phyloP scores from a whole-genome alignment of 2,113 vertebrate species.

The Aspiorhynchus laticeps region DNA sequence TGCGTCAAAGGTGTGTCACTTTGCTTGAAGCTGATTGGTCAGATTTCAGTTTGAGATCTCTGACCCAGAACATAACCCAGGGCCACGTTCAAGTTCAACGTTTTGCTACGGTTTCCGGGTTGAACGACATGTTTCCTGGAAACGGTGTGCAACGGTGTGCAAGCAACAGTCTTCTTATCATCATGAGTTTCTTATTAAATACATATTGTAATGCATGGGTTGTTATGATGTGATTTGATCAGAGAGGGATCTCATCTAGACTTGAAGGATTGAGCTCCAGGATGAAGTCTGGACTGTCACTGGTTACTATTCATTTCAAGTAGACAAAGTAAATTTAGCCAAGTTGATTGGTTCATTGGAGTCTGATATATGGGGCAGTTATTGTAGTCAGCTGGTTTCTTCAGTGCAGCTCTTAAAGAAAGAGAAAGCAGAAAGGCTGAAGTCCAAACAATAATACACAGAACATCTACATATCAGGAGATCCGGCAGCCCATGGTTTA shows the following conservation, averaged over 20 bases:
- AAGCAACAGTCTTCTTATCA: not conserved
- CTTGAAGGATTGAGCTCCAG: not conserved
- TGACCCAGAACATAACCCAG: too few relatives aligned
- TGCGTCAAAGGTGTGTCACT: too few relatives aligned
- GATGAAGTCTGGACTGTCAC: not conserved
- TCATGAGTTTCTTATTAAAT: too few relatives aligned
- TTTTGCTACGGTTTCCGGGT: too few relatives aligned
- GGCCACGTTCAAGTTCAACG: too few relatives aligned
- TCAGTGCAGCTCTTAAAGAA: slow-evolving; percentile 44
- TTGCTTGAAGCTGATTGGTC: too few relatives aligned
- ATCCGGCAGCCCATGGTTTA: slow-evolving; percentile 74
- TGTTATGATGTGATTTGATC: not conserved
- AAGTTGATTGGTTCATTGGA: not conserved
- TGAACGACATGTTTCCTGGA: too few relatives aligned
- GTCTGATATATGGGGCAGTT: not conserved
- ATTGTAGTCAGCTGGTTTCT: slow-evolving; percentile 48
- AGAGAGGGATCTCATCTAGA: not conserved
- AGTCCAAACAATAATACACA: slow-evolving; percentile 74
- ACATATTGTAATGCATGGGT: not conserved
- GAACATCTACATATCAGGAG: slow-evolving; percentile 72
- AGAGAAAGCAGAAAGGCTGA: slow-evolving; percentile 53
- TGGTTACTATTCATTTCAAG: not conserved
- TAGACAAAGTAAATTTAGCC: slow-evolving; percentile 46
- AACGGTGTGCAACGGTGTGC: too few relatives aligned
- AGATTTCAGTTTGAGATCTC: too few relatives aligned